A percentile compares a stretch with the other conserved stretches of the same genome.
Evolutionary conservation across 1,140 invertebrate genomes (phyloP).

Genomic region (Protaetia brevitarsis): DNA sequence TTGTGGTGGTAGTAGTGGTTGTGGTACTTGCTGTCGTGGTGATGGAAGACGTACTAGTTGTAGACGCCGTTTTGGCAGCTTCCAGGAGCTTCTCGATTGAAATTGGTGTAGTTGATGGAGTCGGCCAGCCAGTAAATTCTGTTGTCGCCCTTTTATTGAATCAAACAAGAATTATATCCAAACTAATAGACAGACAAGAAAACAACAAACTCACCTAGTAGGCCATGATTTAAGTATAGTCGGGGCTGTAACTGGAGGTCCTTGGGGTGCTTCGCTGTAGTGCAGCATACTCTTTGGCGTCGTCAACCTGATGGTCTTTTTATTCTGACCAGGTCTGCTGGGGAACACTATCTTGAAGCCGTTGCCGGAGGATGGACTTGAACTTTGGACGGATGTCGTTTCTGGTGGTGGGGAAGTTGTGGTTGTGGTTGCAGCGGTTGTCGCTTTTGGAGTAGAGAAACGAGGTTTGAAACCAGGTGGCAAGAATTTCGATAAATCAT

Average conservation of each 20-base stretch:
- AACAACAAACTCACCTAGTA: slow-evolving; percentile 56
- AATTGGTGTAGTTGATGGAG: slow-evolving; percentile 77
- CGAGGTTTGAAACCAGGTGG: slow-evolving; percentile 58
- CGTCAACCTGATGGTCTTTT: slow-evolving; percentile 59
- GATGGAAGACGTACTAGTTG: slow-evolving; percentile 51
- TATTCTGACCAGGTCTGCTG: slow-evolving; percentile 64
- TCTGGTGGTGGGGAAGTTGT: slow-evolving; percentile 35
- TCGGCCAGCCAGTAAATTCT: slow-evolving; percentile 86
- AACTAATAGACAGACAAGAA: background rate
- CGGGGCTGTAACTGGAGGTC: slow-evolving; percentile 53
- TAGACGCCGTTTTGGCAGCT: slow-evolving; percentile 64
- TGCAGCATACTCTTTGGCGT: slow-evolving; percentile 51
- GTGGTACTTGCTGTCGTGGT: slow-evolving; percentile 56
- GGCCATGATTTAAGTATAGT: slow-evolving; percentile 80
- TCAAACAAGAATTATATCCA: slow-evolving; percentile 1
- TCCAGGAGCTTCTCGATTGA: slow-evolving; percentile 77
- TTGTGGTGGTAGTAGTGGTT: slow-evolving; percentile 73
- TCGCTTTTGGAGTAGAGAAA: slow-evolving; percentile 29
- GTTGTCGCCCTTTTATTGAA: slow-evolving; percentile 67
- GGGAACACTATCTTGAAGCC: slow-evolving; percentile 74
- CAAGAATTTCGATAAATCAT: slow-evolving; percentile 58
- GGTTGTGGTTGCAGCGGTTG: slow-evolving; percentile 37
- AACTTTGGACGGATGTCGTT: slow-evolving; percentile 46
- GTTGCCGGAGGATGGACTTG: slow-evolving; percentile 30
- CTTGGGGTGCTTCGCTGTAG: slow-evolving; percentile 39